phyloP scores from a whole-genome alignment of 2,113 vertebrate genomes.

The Bambusicola thoracicus region DNA sequence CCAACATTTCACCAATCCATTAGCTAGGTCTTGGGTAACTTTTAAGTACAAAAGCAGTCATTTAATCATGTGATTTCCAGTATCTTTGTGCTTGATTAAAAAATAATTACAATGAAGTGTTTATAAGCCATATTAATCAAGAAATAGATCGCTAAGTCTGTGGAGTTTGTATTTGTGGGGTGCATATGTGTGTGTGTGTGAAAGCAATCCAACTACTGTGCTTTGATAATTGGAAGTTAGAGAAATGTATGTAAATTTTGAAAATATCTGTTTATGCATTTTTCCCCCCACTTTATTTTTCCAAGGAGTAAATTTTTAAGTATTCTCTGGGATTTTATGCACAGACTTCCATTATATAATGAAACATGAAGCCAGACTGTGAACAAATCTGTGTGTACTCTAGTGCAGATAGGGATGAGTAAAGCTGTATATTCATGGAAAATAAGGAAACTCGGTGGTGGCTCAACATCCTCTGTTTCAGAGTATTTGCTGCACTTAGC shows the following conservation, averaged over 20 bases:
- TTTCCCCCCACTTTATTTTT: neutral
- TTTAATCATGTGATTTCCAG: neutral
- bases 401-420: neutral
- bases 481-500: neutral
- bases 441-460: neutral
- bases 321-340: neutral
- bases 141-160: neutral
- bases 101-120: neutral
- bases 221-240: neutral
- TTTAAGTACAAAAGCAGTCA: neutral
- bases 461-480: conserved; percentile 12
- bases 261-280: neutral
- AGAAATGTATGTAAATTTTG: neutral
- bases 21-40: neutral
- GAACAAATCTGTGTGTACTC: neutral
- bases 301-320: neutral
- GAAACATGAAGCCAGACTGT: neutral
- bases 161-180: neutral
- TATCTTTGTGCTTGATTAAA: neutral
- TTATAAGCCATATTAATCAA: neutral
- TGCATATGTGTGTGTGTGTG: rapidly evolving
- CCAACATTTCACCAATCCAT: neutral
- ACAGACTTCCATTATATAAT: neutral
- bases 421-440: neutral
- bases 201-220: neutral